Evolutionary conservation across 2,797 vertebrate genomes (phyloP).

Genomic region (Eulemur coronatus): DNA sequence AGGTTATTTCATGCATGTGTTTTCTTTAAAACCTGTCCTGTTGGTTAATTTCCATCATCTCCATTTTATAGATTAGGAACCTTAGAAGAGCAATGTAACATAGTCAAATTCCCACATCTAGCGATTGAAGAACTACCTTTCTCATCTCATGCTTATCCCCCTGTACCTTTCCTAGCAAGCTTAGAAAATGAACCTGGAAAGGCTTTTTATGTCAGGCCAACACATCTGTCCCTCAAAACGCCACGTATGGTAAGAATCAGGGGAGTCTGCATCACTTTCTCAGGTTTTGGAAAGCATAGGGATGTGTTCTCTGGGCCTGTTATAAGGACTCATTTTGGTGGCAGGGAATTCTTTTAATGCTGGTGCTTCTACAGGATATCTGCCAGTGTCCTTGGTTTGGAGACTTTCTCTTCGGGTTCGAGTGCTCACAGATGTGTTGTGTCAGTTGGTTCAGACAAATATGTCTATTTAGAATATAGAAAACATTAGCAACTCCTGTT

Average conservation of each 20-base stretch:
- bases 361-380: not conserved
- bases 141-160: not conserved
- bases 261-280: not conserved
- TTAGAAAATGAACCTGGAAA: not conserved
- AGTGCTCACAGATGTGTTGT: not conserved
- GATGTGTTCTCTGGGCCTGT: not conserved
- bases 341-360: not conserved
- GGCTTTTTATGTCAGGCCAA: not conserved
- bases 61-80: not conserved
- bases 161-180: not conserved
- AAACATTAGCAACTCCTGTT: not conserved
- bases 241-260: not conserved
- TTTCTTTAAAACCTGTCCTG: not conserved
- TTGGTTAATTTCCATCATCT: not conserved
- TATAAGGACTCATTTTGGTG: not conserved
- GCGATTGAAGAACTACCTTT: not conserved
- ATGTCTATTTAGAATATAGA: not conserved
- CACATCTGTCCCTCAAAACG: not conserved
- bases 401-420: not conserved
- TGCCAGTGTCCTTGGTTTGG: not conserved
- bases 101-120: not conserved
- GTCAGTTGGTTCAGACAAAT: not conserved
- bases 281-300: not conserved
- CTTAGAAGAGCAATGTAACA: not conserved
- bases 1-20: not conserved